These are phyloP conservation scores for Pao palembangensis DNA, from an alignment of 2,113 vertebrate genomes.

Conservation along the genomic window DNA sequence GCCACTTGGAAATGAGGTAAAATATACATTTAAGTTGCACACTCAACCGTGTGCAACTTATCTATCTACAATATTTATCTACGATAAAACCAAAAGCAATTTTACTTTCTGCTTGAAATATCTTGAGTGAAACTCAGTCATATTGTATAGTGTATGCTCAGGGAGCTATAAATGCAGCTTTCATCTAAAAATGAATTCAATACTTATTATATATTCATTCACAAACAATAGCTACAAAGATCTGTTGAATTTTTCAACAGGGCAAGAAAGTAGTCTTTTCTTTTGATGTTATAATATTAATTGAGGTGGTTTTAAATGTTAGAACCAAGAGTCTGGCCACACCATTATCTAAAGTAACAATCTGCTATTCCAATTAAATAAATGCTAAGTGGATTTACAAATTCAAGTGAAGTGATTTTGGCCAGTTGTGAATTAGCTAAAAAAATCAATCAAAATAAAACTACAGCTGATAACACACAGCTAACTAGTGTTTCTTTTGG, in stretches of 20 bases:
- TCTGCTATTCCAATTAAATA: conserved; percentile 2
- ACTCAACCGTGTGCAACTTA: too few relatives aligned
- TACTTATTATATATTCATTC: background rate
- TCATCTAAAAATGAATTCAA: background rate
- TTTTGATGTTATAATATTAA: background rate
- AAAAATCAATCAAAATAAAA: background rate
- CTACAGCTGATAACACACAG: too few relatives aligned
- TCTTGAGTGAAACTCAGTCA: conserved; percentile 5
- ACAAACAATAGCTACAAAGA: background rate
- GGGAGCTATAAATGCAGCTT: conserved; percentile 13
- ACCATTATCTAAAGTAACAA: conserved; percentile 6
- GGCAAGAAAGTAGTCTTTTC: background rate
- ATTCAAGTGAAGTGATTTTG: background rate
- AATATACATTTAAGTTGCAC: conserved; percentile 12
- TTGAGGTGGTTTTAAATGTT: background rate
- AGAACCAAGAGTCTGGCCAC: background rate
- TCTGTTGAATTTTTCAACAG: background rate
- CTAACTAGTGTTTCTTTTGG: too few relatives aligned
- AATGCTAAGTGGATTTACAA: conserved; percentile 4
- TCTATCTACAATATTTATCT: too few relatives aligned
- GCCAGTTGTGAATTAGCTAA: background rate
- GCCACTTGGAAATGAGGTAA: conserved; percentile 20
- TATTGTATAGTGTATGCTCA: conserved; percentile 6
- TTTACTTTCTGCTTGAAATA: conserved; percentile 18
- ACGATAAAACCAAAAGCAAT: background rate